Conservation (phyloP, 2,797 vertebrate genomes). For the Sciurus carolinensis region DNA sequence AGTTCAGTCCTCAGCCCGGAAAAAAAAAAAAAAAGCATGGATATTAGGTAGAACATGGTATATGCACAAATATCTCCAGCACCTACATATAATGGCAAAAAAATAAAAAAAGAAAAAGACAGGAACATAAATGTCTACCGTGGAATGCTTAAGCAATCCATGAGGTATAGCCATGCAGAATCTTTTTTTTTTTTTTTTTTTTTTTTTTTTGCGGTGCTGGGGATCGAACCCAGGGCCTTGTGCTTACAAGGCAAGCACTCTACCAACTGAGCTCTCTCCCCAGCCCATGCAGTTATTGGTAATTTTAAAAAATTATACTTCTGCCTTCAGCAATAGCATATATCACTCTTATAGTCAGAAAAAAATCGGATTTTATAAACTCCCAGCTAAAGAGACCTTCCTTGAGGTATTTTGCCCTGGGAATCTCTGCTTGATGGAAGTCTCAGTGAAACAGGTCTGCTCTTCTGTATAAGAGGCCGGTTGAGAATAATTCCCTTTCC, state of each 20-base stretch:
- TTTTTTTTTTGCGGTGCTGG: too few relatives aligned
- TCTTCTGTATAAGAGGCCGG: neutral
- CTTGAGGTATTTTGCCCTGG: neutral
- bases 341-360: neutral
- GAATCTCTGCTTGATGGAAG: neutral
- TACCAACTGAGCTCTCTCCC: too few relatives aligned
- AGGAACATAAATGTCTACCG: neutral
- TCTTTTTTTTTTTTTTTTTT: neutral
- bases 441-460: neutral
- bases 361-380: neutral
- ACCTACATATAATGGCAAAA: neutral
- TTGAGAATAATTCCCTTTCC: constrained; percentile 9
- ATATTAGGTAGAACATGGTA: fast-evolving
- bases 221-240: too few relatives aligned
- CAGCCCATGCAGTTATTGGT: too few relatives aligned
- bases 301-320: neutral
- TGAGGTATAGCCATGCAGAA: neutral
- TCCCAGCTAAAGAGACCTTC: neutral
- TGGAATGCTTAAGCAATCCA: neutral
- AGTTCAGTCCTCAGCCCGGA: too few relatives aligned
- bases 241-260: too few relatives aligned
- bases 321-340: neutral
- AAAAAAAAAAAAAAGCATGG: too few relatives aligned
- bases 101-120: neutral
- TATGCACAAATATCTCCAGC: neutral